Evolutionary conservation across 1,140 invertebrate species (phyloP).

Genomic region (Atta colombica): DNA sequence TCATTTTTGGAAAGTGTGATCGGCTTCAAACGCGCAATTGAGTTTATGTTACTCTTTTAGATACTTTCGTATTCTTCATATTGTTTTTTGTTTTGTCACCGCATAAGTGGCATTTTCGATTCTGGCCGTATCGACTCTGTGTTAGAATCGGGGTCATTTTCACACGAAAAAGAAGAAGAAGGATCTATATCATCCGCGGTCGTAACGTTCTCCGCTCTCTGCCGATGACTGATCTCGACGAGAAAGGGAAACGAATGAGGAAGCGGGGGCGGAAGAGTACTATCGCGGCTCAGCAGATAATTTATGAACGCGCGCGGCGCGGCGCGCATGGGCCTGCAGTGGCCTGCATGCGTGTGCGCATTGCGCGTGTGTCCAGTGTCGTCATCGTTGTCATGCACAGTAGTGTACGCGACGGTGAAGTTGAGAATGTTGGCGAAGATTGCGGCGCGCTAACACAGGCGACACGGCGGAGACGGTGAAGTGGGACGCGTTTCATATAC

Average conservation of each 20-base stretch:
- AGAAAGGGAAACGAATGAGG: slow-evolving; percentile 35
- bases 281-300: slow-evolving; percentile 49
- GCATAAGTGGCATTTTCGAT: no score
- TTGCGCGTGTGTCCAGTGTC: not conserved
- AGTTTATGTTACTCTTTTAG: no score
- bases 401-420: slow-evolving; percentile 50
- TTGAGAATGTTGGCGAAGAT: slow-evolving; percentile 48
- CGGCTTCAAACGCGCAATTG: no score
- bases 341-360: not conserved
- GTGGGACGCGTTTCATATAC: not conserved
- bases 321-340: not conserved
- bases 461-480: slow-evolving; percentile 11
- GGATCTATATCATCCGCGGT: no score
- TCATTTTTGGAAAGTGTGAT: no score
- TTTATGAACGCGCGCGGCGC: slow-evolving; percentile 58
- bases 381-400: no score
- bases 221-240: not conserved
- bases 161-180: no score
- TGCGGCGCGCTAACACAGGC: slow-evolving; percentile 7
- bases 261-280: slow-evolving; percentile 69
- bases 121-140: no score
- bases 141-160: no score
- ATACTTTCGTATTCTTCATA: no score
- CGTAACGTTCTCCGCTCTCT: no score
- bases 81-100: no score